These are phyloP conservation scores for Pygocentrus nattereri DNA, from an alignment of 2,797 vertebrate species.

Conservation along the genomic window DNA sequence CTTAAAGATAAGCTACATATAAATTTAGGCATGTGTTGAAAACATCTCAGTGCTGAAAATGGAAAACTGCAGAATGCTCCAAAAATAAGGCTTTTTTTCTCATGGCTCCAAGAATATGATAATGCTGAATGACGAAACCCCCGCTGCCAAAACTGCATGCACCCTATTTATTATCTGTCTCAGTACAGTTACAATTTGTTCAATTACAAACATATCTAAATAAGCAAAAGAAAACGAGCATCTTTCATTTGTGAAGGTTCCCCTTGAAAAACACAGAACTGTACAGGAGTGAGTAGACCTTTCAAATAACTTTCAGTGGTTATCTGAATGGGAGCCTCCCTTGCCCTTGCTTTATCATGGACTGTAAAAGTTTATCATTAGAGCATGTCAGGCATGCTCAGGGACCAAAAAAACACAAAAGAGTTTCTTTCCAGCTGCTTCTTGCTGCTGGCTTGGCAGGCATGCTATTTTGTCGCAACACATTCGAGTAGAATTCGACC, in stretches of 20 bases:
- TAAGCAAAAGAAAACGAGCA: neutral
- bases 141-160: no score
- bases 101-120: neutral
- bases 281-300: neutral
- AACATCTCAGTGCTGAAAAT: neutral
- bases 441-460: neutral
- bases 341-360: conserved; percentile 8
- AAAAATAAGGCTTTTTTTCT: neutral
- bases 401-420: conserved; percentile 4
- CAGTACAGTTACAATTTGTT: neutral
- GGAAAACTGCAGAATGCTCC: neutral
- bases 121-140: neutral
- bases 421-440: neutral
- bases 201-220: neutral
- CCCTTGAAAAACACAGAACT: neutral
- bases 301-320: neutral
- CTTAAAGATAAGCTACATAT: neutral
- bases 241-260: neutral
- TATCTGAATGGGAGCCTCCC: neutral
- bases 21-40: neutral
- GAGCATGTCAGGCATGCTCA: conserved; percentile 36
- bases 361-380: conserved; percentile 34
- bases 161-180: no score
- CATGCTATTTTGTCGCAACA: neutral
- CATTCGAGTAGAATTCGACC: neutral